Percentiles rank a stretch among this genome's conserved stretches.
phyloP scores from a whole-genome alignment of 2,888 invertebrate species.

The Cynaeus angustus region DNA sequence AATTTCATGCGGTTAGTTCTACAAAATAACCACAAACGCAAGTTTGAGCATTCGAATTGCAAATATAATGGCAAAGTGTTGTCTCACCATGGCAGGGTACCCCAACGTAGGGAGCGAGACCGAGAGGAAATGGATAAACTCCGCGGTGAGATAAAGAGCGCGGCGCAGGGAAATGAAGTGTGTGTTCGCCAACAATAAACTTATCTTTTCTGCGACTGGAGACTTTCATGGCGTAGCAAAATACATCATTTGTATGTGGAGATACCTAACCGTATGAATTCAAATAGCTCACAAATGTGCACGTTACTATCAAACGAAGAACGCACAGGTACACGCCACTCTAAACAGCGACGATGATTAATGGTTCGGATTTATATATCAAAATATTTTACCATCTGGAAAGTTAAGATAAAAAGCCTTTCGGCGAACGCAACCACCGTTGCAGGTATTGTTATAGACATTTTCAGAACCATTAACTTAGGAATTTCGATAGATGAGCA shows the following conservation, averaged over 20 bases:
- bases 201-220: constrained; percentile 70
- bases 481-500: neutral
- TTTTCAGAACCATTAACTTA: constrained; percentile 1
- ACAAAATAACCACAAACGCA: constrained; percentile 58
- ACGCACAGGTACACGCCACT: constrained; percentile 59
- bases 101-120: constrained; percentile 60
- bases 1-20: constrained; percentile 58
- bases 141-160: constrained; percentile 70
- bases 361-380: constrained; percentile 65
- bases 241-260: constrained; percentile 71
- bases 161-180: constrained; percentile 70
- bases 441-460: neutral
- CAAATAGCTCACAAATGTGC: constrained; percentile 63
- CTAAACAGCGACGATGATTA: constrained; percentile 61
- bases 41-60: constrained; percentile 67
- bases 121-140: constrained; percentile 70
- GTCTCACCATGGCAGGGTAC: constrained; percentile 57
- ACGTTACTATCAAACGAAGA: constrained; percentile 20
- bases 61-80: constrained; percentile 67
- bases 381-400: constrained; percentile 67
- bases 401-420: constrained; percentile 64
- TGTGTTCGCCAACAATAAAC: constrained; percentile 71
- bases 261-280: constrained; percentile 69
- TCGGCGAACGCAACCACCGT: constrained; percentile 34
- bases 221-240: constrained; percentile 67